Percentiles rank a stretch among this genome's conserved stretches.
These are phyloP conservation scores for Frieseomelitta varia DNA, from an alignment of 1,140 invertebrate genomes.

Conservation along the genomic window DNA sequence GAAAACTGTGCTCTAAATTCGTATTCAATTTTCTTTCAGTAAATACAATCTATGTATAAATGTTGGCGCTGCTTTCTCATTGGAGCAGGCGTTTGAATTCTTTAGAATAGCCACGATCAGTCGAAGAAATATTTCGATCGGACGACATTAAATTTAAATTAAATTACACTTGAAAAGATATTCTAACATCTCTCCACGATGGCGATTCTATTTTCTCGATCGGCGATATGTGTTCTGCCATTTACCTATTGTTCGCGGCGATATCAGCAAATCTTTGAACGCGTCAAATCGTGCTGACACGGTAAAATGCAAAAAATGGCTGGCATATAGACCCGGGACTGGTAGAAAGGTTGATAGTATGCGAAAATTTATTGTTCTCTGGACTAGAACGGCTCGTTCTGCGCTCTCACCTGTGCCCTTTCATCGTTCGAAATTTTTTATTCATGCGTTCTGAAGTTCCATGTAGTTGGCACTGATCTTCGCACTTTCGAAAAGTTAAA, in stretches of 20 bases:
- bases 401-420: not conserved
- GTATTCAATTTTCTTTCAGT: no score
- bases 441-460: not conserved
- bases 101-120: not conserved
- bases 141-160: no score
- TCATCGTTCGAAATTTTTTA: not conserved
- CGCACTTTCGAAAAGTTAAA: not conserved
- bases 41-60: not conserved
- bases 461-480: not conserved
- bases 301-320: conserved; percentile 16
- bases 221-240: not conserved
- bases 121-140: not conserved
- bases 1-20: no score
- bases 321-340: not conserved
- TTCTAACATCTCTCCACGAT: not conserved
- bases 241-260: not conserved
- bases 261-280: conserved; percentile 20
- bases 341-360: not conserved
- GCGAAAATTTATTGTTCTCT: conserved; percentile 19
- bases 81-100: not conserved
- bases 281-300: conserved; percentile 25
- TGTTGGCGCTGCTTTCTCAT: not conserved
- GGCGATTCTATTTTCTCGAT: not conserved
- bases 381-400: not conserved
- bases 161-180: not conserved